A percentile compares a stretch with the other conserved stretches of the same genome.
Conservation (phyloP, 2,888 invertebrate species). For the Agrochola circellaris region DNA sequence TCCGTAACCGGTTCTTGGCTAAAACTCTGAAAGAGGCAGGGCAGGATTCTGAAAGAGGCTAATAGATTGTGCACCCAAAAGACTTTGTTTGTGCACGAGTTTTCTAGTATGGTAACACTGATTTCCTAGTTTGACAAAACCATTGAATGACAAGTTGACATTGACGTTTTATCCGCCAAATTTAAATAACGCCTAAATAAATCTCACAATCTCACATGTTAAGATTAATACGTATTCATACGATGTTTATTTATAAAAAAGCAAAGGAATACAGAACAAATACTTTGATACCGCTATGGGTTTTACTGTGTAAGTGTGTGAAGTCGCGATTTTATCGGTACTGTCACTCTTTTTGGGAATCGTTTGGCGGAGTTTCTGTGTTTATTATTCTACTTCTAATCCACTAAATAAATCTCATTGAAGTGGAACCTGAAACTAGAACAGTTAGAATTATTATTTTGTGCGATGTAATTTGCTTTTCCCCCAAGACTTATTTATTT, state of each 20-base stretch:
- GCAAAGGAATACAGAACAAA: background rate
- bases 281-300: conserved; percentile 32
- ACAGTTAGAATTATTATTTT: conserved; percentile 1
- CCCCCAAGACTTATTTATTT: no score
- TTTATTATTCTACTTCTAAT: conserved; percentile 46
- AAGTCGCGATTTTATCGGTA: conserved; percentile 14
- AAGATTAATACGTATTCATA: background rate
- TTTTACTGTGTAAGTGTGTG: conserved; percentile 50
- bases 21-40: no score
- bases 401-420: background rate
- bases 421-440: background rate
- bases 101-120: background rate
- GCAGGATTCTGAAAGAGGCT: no score
- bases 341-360: conserved; percentile 34
- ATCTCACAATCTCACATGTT: background rate
- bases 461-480: background rate
- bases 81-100: no score
- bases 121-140: background rate
- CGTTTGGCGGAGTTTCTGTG: conserved; percentile 43
- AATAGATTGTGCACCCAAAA: no score
- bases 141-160: background rate
- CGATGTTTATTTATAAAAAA: background rate
- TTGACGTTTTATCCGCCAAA: conserved; percentile 46
- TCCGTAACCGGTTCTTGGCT: background rate
- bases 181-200: conserved; percentile 14